Conservation (phyloP, 1,140 invertebrate genomes). For the Agraylea sexmaculata region DNA sequence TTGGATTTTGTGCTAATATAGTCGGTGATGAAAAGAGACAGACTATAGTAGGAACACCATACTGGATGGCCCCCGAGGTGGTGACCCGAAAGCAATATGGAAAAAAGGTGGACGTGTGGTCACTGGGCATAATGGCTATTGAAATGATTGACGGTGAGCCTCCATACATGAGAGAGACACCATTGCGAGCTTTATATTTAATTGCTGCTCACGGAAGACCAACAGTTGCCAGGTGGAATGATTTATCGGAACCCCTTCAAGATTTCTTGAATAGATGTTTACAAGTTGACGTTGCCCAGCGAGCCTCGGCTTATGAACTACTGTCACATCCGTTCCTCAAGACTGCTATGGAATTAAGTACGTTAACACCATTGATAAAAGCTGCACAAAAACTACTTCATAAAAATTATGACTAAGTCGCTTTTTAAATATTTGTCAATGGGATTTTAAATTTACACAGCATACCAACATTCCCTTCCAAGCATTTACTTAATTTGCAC, state of each 20-base stretch:
- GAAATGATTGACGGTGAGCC: constrained; percentile 99
- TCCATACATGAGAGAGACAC: constrained; percentile 90
- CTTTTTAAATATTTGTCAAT: neutral
- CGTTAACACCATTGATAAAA: constrained; percentile 80
- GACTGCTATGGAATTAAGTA: constrained; percentile 70
- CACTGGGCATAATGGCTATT: constrained; percentile 92
- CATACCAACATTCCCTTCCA: neutral
- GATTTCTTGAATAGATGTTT: constrained; percentile 86
- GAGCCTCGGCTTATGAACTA: constrained; percentile 75
- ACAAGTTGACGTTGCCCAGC: constrained; percentile 80
- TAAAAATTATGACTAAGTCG: constrained; percentile 40
- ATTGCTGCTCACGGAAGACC: constrained; percentile 94
- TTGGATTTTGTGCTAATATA: constrained; percentile 92
- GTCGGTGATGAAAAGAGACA: constrained; percentile 87
- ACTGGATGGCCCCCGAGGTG: constrained; percentile 87
- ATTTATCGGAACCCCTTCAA: constrained; percentile 60
- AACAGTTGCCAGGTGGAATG: constrained; percentile 73
- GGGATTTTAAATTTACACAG: neutral
- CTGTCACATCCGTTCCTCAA: constrained; percentile 82
- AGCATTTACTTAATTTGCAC: neutral
- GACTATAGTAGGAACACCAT: constrained; percentile 90
- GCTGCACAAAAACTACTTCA: constrained; percentile 73
- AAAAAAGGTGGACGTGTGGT: constrained; percentile 94
- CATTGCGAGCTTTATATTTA: constrained; percentile 85
- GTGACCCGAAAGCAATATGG: constrained; percentile 74